Evolutionary conservation across 2,113 vertebrate species (phyloP).

Genomic region (Kryptolebias marmoratus): DNA sequence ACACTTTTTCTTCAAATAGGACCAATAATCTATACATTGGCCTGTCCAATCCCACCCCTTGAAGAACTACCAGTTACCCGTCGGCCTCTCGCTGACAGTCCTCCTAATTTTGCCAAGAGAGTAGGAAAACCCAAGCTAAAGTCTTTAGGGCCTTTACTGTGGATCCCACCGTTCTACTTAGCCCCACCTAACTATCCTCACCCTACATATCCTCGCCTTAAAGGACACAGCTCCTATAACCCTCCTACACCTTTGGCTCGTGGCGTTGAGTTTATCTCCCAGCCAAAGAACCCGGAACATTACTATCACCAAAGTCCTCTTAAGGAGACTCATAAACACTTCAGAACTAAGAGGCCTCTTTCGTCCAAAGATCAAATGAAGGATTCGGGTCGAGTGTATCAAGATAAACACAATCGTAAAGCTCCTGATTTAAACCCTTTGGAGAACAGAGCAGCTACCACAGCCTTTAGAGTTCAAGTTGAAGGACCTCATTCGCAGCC

Average conservation of each 20-base stretch:
- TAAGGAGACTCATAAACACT: neutral
- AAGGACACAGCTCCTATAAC: neutral
- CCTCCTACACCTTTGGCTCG: constrained; percentile 1
- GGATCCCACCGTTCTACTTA: constrained; percentile 64
- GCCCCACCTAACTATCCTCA: constrained; percentile 68
- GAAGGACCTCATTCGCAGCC: constrained; percentile 14
- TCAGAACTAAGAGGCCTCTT: accelerated
- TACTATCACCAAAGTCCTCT: neutral
- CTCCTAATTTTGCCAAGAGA: neutral
- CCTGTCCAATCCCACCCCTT: constrained; percentile 41
- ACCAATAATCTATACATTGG: constrained; percentile 34
- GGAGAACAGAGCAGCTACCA: neutral
- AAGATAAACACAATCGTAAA: neutral
- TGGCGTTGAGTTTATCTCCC: neutral
- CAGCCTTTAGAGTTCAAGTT: neutral
- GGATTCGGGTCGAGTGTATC: neutral
- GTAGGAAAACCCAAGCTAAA: neutral
- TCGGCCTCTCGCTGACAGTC: neutral
- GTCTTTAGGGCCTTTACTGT: constrained; percentile 17
- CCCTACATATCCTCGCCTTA: constrained; percentile 29
- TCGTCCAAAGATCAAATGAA: neutral
- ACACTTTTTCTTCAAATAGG: constrained; percentile 51
- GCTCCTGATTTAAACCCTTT: neutral
- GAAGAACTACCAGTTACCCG: neutral
- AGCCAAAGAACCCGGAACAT: constrained; percentile 3